Evolutionary conservation across 2,113 vertebrate species (phyloP).

Genomic region (Furnarius figulus): DNA sequence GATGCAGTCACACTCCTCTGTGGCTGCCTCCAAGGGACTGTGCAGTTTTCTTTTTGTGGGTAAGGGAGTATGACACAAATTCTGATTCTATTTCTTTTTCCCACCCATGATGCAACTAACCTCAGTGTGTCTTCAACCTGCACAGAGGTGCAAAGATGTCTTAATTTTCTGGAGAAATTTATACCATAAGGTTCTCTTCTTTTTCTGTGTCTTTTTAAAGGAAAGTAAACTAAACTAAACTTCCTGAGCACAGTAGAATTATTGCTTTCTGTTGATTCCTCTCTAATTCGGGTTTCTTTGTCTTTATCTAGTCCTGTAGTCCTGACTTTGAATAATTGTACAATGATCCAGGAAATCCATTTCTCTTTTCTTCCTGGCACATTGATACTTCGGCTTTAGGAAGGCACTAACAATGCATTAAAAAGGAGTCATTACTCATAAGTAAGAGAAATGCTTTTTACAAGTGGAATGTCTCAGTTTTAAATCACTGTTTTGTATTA

Average conservation of each 20-base stretch:
- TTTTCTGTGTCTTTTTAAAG: not conserved
- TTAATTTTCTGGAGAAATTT: not conserved
- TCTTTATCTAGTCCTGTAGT: not conserved
- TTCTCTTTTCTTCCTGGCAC: constrained; percentile 1
- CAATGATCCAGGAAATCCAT: not conserved
- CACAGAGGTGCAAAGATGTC: not conserved
- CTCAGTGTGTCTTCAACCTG: not conserved
- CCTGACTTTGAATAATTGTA: not conserved
- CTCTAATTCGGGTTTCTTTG: not conserved
- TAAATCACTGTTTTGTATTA: not conserved
- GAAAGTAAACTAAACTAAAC: not conserved
- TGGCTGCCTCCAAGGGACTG: not conserved
- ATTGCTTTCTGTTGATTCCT: not conserved
- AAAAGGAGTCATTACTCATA: constrained; percentile 23
- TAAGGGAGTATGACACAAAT: not conserved
- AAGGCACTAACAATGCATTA: constrained; percentile 43
- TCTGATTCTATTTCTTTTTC: not conserved
- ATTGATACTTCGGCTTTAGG: not conserved
- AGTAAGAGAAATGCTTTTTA: not conserved
- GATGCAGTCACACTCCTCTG: not conserved
- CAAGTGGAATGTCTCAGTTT: not conserved
- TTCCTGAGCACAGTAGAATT: not conserved
- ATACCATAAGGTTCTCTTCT: not conserved
- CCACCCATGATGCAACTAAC: not conserved
- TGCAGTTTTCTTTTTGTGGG: not conserved